A percentile compares a stretch with the other conserved stretches of the same genome.
Evolutionary conservation across 1,140 invertebrate genomes (phyloP).

Genomic region (Rhopalosiphum padi): DNA sequence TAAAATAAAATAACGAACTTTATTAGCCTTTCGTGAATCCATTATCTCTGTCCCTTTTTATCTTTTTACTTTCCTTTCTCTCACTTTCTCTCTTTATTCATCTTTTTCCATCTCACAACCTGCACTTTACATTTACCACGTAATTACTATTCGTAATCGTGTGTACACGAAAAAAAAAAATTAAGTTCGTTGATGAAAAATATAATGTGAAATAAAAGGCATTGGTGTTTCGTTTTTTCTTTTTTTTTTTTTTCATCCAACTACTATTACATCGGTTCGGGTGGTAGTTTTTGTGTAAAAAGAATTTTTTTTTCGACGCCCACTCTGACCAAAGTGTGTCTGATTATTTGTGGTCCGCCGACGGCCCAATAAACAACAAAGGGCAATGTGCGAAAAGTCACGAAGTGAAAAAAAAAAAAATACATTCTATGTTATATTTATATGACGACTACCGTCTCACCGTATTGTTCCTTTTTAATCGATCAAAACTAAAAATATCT

Average conservation of each 20-base stretch:
- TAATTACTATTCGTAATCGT: slow-evolving; percentile 34
- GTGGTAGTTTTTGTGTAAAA: background rate
- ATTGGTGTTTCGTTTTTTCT: background rate
- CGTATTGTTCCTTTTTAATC: background rate
- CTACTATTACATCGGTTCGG: background rate
- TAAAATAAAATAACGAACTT: slow-evolving; percentile 14
- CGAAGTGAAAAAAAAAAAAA: background rate
- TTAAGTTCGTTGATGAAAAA: background rate
- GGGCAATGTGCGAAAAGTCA: background rate
- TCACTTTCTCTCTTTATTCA: background rate
- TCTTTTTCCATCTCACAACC: background rate
- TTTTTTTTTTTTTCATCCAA: background rate
- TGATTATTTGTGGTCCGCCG: background rate
- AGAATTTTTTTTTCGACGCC: background rate
- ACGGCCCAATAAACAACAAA: background rate
- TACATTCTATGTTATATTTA: background rate
- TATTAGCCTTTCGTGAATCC: slow-evolving; percentile 22
- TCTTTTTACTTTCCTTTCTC: background rate
- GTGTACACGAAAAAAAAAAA: slow-evolving; percentile 17
- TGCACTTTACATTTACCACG: background rate
- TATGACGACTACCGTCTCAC: background rate
- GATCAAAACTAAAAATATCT: background rate
- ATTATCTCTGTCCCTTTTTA: background rate
- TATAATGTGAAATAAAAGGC: background rate
- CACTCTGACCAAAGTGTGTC: background rate